These are phyloP conservation scores for Cantharis rufa DNA, from an alignment of 2,888 invertebrate species.

Conservation along the genomic window DNA sequence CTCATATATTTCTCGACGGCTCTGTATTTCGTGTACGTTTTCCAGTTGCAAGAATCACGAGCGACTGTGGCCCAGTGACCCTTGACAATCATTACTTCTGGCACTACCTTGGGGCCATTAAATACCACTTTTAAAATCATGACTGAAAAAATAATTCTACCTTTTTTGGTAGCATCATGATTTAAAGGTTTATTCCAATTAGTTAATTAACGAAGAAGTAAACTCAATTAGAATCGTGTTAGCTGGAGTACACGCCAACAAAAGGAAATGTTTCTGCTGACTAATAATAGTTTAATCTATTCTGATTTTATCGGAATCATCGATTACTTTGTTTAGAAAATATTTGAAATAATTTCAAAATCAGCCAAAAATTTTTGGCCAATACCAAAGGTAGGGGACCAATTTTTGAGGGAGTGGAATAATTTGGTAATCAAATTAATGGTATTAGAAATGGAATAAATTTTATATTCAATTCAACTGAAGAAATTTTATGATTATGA, in stretches of 20 bases:
- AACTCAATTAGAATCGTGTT: neutral
- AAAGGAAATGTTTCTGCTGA: neutral
- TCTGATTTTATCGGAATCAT: neutral
- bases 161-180: neutral
- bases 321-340: neutral
- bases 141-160: neutral
- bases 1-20: conserved; percentile 7
- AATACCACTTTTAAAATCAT: conserved; percentile 18
- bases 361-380: neutral
- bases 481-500: too few relatives aligned
- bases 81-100: conserved; percentile 28
- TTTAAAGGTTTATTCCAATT: neutral
- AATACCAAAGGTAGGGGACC: too few relatives aligned
- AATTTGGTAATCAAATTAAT: too few relatives aligned
- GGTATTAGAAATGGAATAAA: too few relatives aligned
- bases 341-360: neutral
- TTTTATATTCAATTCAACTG: too few relatives aligned
- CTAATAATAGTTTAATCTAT: neutral
- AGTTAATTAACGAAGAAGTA: neutral
- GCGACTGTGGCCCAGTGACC: conserved; percentile 32
- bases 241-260: neutral
- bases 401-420: too few relatives aligned
- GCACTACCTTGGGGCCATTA: conserved; percentile 25
- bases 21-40: conserved; percentile 29
- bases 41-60: conserved; percentile 33